Evolutionary conservation across 2,113 vertebrate genomes (phyloP), one percentile per base, ranked within the genome.

Genomic region (Nicator chloris): DNA sequence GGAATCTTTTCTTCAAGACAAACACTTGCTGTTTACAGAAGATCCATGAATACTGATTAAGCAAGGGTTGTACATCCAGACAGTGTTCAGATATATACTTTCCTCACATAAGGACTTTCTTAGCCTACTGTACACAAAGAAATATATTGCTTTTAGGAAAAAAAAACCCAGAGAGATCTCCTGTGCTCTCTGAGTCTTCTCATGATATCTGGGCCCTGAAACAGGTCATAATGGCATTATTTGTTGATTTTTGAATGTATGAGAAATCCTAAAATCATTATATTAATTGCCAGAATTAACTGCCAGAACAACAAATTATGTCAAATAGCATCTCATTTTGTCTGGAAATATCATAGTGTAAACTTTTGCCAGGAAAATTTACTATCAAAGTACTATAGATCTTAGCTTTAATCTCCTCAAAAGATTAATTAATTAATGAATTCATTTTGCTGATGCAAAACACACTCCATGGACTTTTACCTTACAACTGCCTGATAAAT

Each of bases 1-100:
- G 59, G 93, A 95, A 92, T 39, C 37, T 66, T 88, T 73, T 63
- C 30, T 91, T 95, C 56, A 72, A 86, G 50, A 94, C 30, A 50
- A 80, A 81, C 15, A 17, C 53, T 66, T 35, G 10, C 63, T 91
- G 27, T 86, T 93, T 92, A 84, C 39, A 87, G 61, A 88, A 94
- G 31, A 82, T 47, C 59, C 39, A 33, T 20, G 33, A 6, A 79
- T 37, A 35, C 51, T 64, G 82, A 37, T 79, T 51, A 80, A 88
- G 54, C 95, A 94, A 65, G 39, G 59, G 84, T 10, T 35, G 5
- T 54, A 45, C n/a, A 86, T 39, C 44, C 33, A 64, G 70, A n/a
- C n/a, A 53, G 45, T 47, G 45, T 81, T 88, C 87, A 92, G 75
- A 79, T 42, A 89, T 1, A 50, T 13, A 23, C 9, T 23, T 61